These are phyloP conservation scores for Orthosia gothica DNA, from an alignment of 2,888 invertebrate genomes.

Conservation along the genomic window DNA sequence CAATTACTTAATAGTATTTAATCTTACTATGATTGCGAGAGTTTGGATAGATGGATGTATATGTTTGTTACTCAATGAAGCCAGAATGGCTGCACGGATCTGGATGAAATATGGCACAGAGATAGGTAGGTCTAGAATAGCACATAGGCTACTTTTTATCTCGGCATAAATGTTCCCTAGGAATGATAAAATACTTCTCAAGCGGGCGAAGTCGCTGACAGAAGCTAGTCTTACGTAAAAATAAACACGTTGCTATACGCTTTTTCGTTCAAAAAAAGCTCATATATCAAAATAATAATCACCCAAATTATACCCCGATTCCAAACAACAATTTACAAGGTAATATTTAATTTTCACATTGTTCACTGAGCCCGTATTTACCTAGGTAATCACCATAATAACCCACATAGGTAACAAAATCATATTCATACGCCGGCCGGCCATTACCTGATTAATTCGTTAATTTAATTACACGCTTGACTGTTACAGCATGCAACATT, in stretches of 20 bases:
- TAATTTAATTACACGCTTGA: slow-evolving; percentile 49
- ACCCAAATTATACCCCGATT: neutral
- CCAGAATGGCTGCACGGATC: too few species aligned
- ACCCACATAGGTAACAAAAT: slow-evolving; percentile 20
- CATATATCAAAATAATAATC: neutral
- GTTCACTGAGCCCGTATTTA: slow-evolving; percentile 2
- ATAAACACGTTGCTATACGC: neutral
- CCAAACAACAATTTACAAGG: slow-evolving; percentile 14
- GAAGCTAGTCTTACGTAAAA: too few species aligned
- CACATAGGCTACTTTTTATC: too few species aligned
- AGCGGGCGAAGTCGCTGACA: too few species aligned
- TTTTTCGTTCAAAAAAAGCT: neutral
- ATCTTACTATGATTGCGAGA: too few species aligned
- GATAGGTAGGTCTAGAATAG: too few species aligned
- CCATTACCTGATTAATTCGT: slow-evolving; percentile 58
- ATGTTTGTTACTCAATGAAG: too few species aligned
- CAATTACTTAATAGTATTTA: too few species aligned
- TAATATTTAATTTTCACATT: slow-evolving; percentile 21
- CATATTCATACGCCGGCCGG: slow-evolving; percentile 32
- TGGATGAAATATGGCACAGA: too few species aligned
- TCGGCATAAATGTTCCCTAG: too few species aligned
- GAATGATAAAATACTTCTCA: too few species aligned
- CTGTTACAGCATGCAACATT: slow-evolving; percentile 26
- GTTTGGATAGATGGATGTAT: too few species aligned
- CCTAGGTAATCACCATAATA: neutral